Conservation (phyloP, 2,113 vertebrate genomes). For the Eidolon helvum region DNA sequence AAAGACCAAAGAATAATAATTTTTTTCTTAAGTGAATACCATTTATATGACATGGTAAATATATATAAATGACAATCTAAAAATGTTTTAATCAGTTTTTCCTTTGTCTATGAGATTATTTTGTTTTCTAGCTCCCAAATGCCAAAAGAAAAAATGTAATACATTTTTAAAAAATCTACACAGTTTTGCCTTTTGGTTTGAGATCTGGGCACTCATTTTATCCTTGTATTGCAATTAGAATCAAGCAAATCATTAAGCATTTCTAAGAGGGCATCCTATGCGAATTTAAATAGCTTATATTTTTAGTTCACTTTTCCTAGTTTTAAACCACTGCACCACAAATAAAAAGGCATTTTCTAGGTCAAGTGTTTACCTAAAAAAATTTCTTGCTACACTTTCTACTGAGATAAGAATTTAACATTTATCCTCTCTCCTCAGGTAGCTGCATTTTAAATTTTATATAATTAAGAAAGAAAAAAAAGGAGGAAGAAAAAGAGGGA, state of each 20-base stretch:
- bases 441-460: not conserved
- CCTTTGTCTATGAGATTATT: not conserved
- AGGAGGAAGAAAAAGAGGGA: not conserved
- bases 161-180: not conserved
- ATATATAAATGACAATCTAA: not conserved
- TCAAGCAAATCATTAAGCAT: slow-evolving; percentile 68
- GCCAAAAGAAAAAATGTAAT: not conserved
- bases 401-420: slow-evolving; percentile 3
- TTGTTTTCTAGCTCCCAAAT: slow-evolving; percentile 39
- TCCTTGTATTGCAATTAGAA: slow-evolving; percentile 63
- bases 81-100: slow-evolving; percentile 30
- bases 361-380: slow-evolving; percentile 14
- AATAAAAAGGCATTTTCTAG: slow-evolving; percentile 46
- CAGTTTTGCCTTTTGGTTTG: slow-evolving; percentile 56
- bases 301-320: slow-evolving; percentile 53
- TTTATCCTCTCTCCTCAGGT: not conserved
- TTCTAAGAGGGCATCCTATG: slow-evolving; percentile 57
- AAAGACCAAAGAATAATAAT: not conserved
- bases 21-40: not conserved
- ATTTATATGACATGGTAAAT: not conserved
- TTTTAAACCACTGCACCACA: slow-evolving; percentile 6
- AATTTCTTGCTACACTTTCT: not conserved
- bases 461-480: not conserved
- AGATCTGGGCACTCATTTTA: slow-evolving; percentile 44
- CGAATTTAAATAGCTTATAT: slow-evolving; percentile 68